A percentile compares a stretch with the other conserved stretches of the same genome.
Conservation (phyloP, 2,113 vertebrate species). For the Ptilonorhynchus violaceus region DNA sequence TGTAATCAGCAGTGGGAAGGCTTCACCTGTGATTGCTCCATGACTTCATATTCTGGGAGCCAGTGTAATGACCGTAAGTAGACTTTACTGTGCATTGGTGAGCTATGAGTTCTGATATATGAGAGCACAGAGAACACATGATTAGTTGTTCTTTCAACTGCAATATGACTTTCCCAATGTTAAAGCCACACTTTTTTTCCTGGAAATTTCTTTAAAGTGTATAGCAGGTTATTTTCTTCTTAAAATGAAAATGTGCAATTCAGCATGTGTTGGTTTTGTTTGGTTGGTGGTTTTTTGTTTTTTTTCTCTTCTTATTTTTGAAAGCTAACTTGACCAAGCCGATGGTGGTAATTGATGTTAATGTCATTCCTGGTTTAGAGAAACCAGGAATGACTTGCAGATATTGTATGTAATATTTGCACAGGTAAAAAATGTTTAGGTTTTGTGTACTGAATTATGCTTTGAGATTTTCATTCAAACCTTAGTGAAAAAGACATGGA, state of each 20-base stretch:
- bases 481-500: background rate
- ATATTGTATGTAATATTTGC: background rate
- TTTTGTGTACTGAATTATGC: background rate
- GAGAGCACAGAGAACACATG: background rate
- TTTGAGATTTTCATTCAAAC: background rate
- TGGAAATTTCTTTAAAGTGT: background rate
- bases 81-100: background rate
- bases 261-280: background rate
- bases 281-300: background rate
- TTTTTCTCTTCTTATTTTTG: background rate
- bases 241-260: background rate
- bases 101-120: background rate
- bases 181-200: background rate
- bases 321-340: background rate
- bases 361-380: background rate
- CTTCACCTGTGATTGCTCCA: constrained; percentile 96
- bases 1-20: constrained; percentile 99
- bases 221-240: background rate
- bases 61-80: constrained; percentile 98
- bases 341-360: background rate
- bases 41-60: constrained; percentile 94
- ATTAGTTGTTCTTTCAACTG: background rate
- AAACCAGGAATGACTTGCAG: background rate
- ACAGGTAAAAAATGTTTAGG: background rate
- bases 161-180: background rate